Base-by-base conservation (phyloP, 1,140 invertebrate genomes). In the Eumeta japonica region DNA sequence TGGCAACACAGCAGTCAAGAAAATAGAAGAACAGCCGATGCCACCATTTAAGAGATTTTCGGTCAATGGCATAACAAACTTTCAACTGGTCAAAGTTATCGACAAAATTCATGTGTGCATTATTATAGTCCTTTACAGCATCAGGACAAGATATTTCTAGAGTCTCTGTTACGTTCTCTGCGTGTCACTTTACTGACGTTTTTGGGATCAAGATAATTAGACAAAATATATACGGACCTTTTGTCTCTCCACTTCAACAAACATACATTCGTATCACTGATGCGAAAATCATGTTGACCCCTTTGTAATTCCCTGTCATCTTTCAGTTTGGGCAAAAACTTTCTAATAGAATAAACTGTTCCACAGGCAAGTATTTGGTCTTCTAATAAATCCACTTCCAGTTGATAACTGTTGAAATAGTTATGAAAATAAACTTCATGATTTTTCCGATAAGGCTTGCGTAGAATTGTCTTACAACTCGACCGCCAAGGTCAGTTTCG, bases 351-450 rank as follows among this genome's bases (percentile, higher is more conserved):
- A 14, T 43, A 35, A 5, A 43, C 41, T 3, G 41, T 43, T 11
- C 41, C 41, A 35, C 41, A 43, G 4, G 31, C 36, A 3, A 29
- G 13, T 1, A 37, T 35, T n/a, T 43, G n/a, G 12, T 19, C 12
- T 7, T 38, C 9, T 11, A 1, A 24, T 38, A 43, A 30, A 11
- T 37, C 10, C 7, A 43, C 11, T 38, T 38, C 35, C 31, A 43
- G 30, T 10, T 16, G 13, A 12, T 43, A 43, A 38, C 41, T 38
- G 5, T 43, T 43, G 36, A 43, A 43, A n/a, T 24, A 43, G 16
- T 43, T 43, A n/a, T 42, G 34, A 38, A 43, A 43, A 35, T 34
- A 43, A 9, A 43, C 41, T 35, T 33, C 37, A 38, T 43, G 35
- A 28, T 37, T 37, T 43, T 43, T 43, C n/a, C 12, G 10, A n/a